A percentile compares a stretch with the other conserved stretches of the same genome.
Conservation (phyloP, 2,797 vertebrate species). For the Urocyon cinereoargenteus region DNA sequence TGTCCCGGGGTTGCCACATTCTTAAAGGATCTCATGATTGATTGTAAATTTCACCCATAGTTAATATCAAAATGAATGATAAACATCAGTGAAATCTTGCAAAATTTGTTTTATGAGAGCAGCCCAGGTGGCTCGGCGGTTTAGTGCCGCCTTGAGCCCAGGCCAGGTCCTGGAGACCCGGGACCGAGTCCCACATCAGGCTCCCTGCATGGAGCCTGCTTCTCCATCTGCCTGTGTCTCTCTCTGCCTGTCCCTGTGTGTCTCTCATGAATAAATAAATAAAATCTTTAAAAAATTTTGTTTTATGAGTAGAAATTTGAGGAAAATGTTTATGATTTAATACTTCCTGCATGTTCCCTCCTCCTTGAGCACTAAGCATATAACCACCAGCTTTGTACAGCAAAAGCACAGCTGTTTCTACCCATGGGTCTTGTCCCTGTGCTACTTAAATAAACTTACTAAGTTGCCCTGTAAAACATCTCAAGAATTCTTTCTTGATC, state of each 20-base stretch:
- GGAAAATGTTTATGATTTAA: background rate
- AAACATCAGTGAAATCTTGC: background rate
- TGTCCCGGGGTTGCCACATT: background rate
- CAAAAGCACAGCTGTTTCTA: background rate
- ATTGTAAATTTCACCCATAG: background rate
- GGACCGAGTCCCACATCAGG: too few species aligned
- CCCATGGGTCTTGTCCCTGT: background rate
- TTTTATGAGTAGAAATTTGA: background rate
- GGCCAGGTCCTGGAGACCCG: too few species aligned
- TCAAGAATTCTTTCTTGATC: background rate
- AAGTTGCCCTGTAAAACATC: background rate
- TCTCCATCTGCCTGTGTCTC: too few species aligned
- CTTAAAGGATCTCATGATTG: background rate
- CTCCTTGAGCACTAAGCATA: background rate
- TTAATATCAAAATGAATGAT: background rate
- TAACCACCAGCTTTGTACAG: background rate
- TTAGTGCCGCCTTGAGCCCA: too few species aligned
- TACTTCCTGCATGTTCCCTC: background rate
- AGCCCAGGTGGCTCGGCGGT: too few species aligned
- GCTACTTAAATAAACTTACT: background rate
- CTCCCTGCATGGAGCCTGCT: too few species aligned
- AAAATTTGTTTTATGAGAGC: too few species aligned
- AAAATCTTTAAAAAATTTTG: background rate
- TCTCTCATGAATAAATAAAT: too few species aligned
- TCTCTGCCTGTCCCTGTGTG: too few species aligned